phyloP scores from a whole-genome alignment of 2,888 invertebrate species.

The Drosophila affinis region DNA sequence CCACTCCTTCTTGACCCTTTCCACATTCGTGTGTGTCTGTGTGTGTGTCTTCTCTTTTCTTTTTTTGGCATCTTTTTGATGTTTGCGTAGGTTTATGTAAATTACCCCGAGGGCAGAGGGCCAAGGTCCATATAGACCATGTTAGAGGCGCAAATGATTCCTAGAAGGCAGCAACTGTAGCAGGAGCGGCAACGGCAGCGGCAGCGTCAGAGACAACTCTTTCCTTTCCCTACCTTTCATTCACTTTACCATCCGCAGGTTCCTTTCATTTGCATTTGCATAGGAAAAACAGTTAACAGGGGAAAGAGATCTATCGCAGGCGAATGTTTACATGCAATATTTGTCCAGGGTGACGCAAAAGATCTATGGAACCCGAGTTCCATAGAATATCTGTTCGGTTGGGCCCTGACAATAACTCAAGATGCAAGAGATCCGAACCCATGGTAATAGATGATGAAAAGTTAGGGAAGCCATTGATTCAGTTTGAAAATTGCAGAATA shows the following conservation, averaged over 20 bases:
- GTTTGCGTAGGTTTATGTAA: conserved; percentile 73
- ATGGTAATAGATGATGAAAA: too few relatives aligned
- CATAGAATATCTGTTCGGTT: background rate
- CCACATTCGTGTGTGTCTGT: conserved; percentile 1
- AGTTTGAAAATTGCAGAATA: too few relatives aligned
- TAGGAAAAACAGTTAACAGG: conserved; percentile 24
- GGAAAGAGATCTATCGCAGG: background rate
- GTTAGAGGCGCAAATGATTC: conserved; percentile 71
- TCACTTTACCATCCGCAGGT: background rate
- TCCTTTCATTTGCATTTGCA: conserved; percentile 50
- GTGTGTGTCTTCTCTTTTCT: background rate
- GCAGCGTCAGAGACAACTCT: conserved; percentile 11
- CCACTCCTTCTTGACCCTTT: conserved; percentile 23
- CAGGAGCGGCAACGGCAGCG: too few relatives aligned
- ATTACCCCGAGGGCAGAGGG: conserved; percentile 49
- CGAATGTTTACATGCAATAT: background rate
- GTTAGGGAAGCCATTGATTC: too few relatives aligned
- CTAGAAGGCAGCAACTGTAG: conserved; percentile 62
- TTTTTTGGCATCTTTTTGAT: conserved; percentile 19
- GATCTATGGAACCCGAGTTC: conserved; percentile 5
- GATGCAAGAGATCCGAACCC: background rate
- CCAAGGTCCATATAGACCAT: conserved; percentile 18
- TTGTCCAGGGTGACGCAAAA: conserved; percentile 10
- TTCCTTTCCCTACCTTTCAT: background rate
- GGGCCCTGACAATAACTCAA: background rate